Conservation (phyloP, 1,140 invertebrate genomes). For the Trichonephila inaurata region DNA sequence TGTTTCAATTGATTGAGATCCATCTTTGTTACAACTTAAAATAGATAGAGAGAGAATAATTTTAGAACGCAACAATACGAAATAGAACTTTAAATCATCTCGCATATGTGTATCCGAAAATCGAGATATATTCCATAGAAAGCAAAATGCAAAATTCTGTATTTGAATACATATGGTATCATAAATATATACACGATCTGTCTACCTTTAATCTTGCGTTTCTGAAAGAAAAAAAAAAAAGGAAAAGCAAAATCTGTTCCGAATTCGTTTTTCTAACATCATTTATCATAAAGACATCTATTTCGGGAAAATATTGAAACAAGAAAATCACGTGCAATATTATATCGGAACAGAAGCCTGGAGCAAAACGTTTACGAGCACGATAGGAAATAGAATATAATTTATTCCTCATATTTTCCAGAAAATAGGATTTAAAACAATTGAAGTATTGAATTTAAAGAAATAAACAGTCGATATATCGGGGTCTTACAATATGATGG, state of each 20-base stretch:
- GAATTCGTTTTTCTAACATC: not conserved
- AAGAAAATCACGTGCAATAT: not conserved
- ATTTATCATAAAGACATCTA: conserved; percentile 6
- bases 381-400: not conserved
- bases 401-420: not conserved
- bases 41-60: too few species aligned
- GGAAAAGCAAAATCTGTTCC: not conserved
- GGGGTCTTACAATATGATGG: not conserved
- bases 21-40: too few species aligned
- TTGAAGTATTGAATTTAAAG: not conserved
- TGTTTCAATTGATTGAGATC: too few species aligned
- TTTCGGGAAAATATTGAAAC: not conserved
- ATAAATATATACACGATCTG: not conserved
- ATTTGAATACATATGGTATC: not conserved
- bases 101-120: not conserved
- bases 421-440: not conserved
- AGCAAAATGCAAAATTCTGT: not conserved
- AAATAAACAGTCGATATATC: not conserved
- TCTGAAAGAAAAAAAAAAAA: not conserved
- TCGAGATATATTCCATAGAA: not conserved
- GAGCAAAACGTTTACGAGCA: not conserved
- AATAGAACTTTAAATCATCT: too few species aligned
- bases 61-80: too few species aligned
- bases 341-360: not conserved
- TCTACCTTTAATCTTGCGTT: not conserved